Evolutionary conservation across 2,113 vertebrate genomes (phyloP).

Genomic region (Hippocampus abdominalis): DNA sequence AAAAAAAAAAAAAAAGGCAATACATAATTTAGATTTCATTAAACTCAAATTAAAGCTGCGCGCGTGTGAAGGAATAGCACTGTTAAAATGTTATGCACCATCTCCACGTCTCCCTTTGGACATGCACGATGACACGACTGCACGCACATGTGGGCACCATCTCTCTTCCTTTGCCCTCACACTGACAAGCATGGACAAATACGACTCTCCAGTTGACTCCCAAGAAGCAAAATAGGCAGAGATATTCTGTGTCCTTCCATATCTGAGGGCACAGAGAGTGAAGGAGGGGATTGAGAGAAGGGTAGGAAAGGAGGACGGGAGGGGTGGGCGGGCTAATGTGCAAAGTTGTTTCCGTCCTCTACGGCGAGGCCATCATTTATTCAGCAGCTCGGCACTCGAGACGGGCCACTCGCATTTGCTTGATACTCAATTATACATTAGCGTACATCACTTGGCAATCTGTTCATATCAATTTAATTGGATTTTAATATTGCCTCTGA

Average conservation of each 20-base stretch:
- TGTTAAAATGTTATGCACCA: constrained; percentile 54
- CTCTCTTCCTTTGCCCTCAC: constrained; percentile 17
- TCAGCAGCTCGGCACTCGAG: constrained; percentile 98
- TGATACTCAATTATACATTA: constrained; percentile 99
- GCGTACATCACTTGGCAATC: constrained; percentile 99
- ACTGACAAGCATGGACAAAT: constrained; percentile 14
- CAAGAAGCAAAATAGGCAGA: constrained; percentile 58
- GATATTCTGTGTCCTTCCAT: constrained; percentile 41
- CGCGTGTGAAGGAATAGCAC: constrained; percentile 59
- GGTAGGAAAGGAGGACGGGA: constrained; percentile 48
- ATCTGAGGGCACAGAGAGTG: constrained; percentile 41
- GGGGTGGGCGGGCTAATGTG: constrained; percentile 86
- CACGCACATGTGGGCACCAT: constrained; percentile 7
- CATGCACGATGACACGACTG: neutral
- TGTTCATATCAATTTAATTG: constrained; percentile 99
- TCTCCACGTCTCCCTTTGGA: constrained; percentile 20
- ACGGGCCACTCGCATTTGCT: constrained; percentile 99
- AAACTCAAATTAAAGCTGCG: constrained; percentile 62
- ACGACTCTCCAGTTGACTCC: constrained; percentile 17
- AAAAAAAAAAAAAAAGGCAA: constrained; percentile 40
- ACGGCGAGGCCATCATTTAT: constrained; percentile 98
- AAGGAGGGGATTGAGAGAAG: constrained; percentile 26
- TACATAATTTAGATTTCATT: constrained; percentile 73
- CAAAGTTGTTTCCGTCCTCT: constrained; percentile 99
- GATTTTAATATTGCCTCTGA: constrained; percentile 99